A percentile compares a stretch with the other conserved stretches of the same genome.
These are phyloP conservation scores for Thereva unica DNA, from an alignment of 2,888 invertebrate species.

Conservation along the genomic window DNA sequence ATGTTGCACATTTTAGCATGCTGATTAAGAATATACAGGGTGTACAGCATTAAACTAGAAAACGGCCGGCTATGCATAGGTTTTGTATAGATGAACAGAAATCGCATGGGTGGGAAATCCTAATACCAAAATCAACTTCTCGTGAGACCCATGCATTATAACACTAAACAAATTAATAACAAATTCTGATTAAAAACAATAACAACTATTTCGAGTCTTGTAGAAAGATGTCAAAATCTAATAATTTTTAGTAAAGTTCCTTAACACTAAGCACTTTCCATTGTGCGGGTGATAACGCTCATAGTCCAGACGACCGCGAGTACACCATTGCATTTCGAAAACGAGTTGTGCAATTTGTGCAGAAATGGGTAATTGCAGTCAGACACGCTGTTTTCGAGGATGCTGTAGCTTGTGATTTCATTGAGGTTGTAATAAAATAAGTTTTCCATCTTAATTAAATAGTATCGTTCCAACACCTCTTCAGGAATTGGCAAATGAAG, in stretches of 20 bases:
- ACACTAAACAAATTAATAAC: too few relatives aligned
- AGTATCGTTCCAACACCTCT: neutral
- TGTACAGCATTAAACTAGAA: too few relatives aligned
- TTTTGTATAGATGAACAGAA: too few relatives aligned
- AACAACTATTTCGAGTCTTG: too few relatives aligned
- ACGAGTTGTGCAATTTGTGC: constrained; percentile 77
- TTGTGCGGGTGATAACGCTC: constrained; percentile 58
- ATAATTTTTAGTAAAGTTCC: constrained; percentile 48
- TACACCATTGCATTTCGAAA: constrained; percentile 71
- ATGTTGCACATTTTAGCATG: too few relatives aligned
- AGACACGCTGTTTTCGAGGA: constrained; percentile 77
- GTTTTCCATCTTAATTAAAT: neutral
- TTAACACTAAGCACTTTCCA: constrained; percentile 62
- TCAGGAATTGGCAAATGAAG: constrained; percentile 70
- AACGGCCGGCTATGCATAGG: too few relatives aligned
- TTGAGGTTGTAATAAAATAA: constrained; percentile 61
- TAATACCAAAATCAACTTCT: too few relatives aligned
- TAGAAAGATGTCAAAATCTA: constrained; percentile 9
- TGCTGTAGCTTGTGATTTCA: constrained; percentile 69
- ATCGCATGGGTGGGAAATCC: too few relatives aligned
- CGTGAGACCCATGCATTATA: too few relatives aligned
- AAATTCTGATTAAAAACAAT: too few relatives aligned
- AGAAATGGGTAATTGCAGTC: constrained; percentile 74
- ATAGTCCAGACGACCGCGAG: constrained; percentile 66
- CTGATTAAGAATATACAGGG: too few relatives aligned